Percentiles rank a stretch among this genome's conserved stretches.
phyloP scores from a whole-genome alignment of 2,888 invertebrate species.

The Hecatera dysodea region DNA sequence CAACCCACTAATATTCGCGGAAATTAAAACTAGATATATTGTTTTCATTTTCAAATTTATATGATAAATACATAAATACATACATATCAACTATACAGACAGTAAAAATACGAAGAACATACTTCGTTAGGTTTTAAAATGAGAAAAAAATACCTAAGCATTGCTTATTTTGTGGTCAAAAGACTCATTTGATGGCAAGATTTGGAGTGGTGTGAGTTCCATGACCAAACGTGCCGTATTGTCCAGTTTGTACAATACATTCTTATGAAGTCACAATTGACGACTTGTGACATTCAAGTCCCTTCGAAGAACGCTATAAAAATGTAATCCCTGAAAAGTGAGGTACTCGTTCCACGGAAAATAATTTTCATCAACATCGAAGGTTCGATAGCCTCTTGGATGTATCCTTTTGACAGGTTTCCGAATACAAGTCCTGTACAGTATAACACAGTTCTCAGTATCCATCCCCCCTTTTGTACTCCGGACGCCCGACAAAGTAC shows the following conservation, averaged over 20 bases:
- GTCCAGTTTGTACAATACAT: background rate
- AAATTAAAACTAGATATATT: too few relatives aligned
- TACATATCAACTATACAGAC: too few relatives aligned
- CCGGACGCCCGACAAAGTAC: background rate
- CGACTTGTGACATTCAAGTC: too few relatives aligned
- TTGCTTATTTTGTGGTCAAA: background rate
- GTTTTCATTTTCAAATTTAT: too few relatives aligned
- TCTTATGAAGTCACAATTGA: background rate
- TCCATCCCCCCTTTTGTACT: constrained; percentile 2
- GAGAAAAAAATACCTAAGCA: too few relatives aligned
- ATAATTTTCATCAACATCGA: background rate
- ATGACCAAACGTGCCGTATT: background rate
- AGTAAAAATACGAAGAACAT: too few relatives aligned
- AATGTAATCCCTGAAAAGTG: background rate
- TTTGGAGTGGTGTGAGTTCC: too few relatives aligned
- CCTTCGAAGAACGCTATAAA: background rate
- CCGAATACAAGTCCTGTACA: background rate
- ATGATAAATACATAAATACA: too few relatives aligned
- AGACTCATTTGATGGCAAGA: background rate
- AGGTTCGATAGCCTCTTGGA: background rate
- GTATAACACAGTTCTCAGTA: background rate
- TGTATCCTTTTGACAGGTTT: constrained; percentile 3
- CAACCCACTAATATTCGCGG: too few relatives aligned
- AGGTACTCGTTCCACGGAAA: background rate
- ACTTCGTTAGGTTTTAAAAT: background rate